phyloP scores from a whole-genome alignment of 1,140 invertebrate genomes.

The Hyphantria cunea region DNA sequence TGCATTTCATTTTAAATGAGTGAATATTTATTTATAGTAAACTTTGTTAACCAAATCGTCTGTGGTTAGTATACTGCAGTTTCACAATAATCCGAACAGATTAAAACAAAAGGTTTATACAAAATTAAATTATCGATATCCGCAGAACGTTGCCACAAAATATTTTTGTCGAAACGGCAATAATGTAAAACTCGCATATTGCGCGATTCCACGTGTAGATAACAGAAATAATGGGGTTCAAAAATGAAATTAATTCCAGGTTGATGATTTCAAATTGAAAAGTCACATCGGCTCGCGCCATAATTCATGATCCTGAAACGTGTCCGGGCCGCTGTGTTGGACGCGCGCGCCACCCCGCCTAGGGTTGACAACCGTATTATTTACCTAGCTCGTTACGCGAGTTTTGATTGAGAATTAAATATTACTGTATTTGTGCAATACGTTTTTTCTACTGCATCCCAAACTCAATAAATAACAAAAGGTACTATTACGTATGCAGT shows the following conservation, averaged over 20 bases:
- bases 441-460: background rate
- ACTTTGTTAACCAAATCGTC: constrained; percentile 24
- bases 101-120: constrained; percentile 30
- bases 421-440: constrained; percentile 3
- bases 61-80: constrained; percentile 21
- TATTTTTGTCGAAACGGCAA: constrained; percentile 73
- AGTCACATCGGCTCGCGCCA: constrained; percentile 80
- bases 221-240: constrained; percentile 81
- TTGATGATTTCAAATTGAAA: constrained; percentile 82
- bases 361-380: constrained; percentile 53
- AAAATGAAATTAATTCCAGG: constrained; percentile 82
- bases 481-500: background rate
- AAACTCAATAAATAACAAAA: too few species aligned
- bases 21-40: constrained; percentile 20
- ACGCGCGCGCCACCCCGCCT: constrained; percentile 43
- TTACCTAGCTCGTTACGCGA: constrained; percentile 1
- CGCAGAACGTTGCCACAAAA: constrained; percentile 47
- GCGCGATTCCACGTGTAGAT: constrained; percentile 73
- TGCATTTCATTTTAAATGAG: constrained; percentile 9
- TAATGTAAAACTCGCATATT: constrained; percentile 78
- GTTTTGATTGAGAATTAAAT: constrained; percentile 14
- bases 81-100: constrained; percentile 21
- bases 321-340: constrained; percentile 77
- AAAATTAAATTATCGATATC: constrained; percentile 46
- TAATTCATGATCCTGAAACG: constrained; percentile 81